phyloP scores from a whole-genome alignment of 2,797 vertebrate species.

The Neosalanx taihuensis region DNA sequence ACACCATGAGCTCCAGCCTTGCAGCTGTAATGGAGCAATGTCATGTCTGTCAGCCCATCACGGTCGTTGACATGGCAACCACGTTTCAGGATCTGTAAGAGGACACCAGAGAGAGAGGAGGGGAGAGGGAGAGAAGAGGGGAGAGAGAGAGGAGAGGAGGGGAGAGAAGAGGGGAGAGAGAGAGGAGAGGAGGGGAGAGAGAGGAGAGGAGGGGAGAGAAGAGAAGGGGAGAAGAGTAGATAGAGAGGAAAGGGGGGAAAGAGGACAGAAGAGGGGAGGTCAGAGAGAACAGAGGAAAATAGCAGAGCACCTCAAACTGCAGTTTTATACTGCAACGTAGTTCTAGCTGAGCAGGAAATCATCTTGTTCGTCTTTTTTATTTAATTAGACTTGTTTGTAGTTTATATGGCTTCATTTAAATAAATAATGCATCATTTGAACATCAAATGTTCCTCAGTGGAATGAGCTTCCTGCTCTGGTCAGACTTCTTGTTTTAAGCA shows the following conservation, averaged over 20 bases:
- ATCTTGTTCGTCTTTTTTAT: no score
- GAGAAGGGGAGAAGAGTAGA: not conserved
- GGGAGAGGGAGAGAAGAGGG: not conserved
- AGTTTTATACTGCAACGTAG: no score
- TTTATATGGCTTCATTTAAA: no score
- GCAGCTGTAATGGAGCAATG: conserved; percentile 91
- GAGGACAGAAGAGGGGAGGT: not conserved
- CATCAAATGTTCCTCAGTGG: no score
- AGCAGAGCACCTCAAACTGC: no score
- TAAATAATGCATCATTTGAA: no score
- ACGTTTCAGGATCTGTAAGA: conserved; percentile 82
- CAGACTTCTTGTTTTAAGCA: no score
- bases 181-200: not conserved
- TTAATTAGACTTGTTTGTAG: no score
- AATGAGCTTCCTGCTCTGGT: no score
- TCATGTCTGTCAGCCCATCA: conserved; percentile 92
- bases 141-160: not conserved
- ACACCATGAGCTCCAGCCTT: conserved; percentile 92
- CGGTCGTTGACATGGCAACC: conserved; percentile 92
- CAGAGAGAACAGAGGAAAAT: not conserved
- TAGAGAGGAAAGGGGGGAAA: not conserved
- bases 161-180: not conserved
- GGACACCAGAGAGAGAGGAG: not conserved
- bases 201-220: not conserved
- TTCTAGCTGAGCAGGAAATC: no score